Evolutionary conservation across 2,113 vertebrate genomes (phyloP).

Genomic region (Aptenodytes forsteri): DNA sequence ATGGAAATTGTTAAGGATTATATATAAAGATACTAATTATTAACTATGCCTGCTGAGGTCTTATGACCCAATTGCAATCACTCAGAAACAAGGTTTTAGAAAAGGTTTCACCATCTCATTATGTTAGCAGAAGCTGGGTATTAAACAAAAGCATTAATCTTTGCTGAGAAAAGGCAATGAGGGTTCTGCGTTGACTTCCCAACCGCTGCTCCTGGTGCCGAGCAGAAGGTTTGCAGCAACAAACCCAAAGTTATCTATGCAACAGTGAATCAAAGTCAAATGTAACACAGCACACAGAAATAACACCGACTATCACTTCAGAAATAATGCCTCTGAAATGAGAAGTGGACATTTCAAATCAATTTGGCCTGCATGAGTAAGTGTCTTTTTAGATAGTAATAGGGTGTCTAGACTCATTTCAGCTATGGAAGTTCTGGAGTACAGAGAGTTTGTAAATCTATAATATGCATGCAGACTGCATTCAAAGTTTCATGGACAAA

Average conservation of each 20-base stretch:
- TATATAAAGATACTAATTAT: background rate
- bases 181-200: background rate
- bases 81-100: background rate
- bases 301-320: background rate
- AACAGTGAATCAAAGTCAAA: background rate
- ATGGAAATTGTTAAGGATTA: background rate
- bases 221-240: background rate
- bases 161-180: background rate
- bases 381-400: background rate
- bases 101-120: background rate
- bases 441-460: background rate
- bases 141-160: background rate
- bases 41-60: background rate
- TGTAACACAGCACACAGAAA: background rate
- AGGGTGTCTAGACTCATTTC: background rate
- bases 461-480: background rate
- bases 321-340: background rate
- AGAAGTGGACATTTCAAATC: background rate
- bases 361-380: background rate
- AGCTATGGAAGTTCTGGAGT: background rate
- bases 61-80: background rate
- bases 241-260: background rate
- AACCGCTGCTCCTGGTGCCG: background rate
- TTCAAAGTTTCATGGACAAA: background rate
- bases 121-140: background rate